Conservation (phyloP, 2,888 invertebrate genomes). For the Pseudococcus viburni region DNA sequence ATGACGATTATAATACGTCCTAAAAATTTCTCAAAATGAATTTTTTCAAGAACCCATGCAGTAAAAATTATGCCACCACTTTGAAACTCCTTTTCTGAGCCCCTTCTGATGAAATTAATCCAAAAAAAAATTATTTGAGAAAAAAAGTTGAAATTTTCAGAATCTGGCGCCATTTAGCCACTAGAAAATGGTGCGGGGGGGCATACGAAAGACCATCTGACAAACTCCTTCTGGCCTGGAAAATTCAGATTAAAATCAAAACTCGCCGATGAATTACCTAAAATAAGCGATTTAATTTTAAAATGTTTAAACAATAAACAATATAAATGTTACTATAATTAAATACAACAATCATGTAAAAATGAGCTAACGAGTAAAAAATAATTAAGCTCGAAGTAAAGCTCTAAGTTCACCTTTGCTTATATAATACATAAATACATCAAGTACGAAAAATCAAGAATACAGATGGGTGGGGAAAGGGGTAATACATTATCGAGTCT, state of each 20-base stretch:
- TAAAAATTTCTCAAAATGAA: too few species aligned
- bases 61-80: too few species aligned
- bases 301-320: constrained; percentile 54
- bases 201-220: too few species aligned
- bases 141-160: too few species aligned
- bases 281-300: constrained; percentile 40
- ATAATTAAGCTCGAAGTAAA: constrained; percentile 56
- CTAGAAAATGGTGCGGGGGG: too few species aligned
- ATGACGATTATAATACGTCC: too few species aligned
- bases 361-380: constrained; percentile 56
- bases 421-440: neutral
- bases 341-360: constrained; percentile 53
- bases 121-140: too few species aligned
- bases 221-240: neutral
- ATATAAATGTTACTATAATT: constrained; percentile 44
- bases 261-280: neutral
- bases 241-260: neutral
- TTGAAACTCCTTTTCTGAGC: too few species aligned
- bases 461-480: neutral
- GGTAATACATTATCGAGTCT: constrained; percentile 3
- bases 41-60: too few species aligned
- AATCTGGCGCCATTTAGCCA: too few species aligned
- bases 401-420: constrained; percentile 48
- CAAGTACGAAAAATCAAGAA: constrained; percentile 44
- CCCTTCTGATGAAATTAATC: too few species aligned